Conservation (phyloP, 2,113 vertebrate species). For the Carassius auratus region DNA sequence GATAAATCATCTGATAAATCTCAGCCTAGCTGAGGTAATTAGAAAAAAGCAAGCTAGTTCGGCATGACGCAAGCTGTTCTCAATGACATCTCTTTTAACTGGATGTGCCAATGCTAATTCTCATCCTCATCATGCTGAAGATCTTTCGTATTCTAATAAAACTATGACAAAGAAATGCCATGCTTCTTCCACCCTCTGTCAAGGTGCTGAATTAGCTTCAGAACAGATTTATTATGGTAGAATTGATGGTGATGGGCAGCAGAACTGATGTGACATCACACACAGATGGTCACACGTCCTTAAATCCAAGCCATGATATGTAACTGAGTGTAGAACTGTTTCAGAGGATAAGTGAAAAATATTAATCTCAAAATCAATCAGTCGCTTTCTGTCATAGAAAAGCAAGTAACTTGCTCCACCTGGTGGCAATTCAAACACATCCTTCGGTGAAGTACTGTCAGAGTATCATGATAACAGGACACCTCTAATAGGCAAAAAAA, state of each 20-base stretch:
- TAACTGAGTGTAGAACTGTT: not conserved
- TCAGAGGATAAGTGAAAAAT: not conserved
- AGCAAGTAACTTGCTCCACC: conserved; percentile 35
- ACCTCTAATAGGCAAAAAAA: too few species aligned
- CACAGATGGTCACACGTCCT: not conserved
- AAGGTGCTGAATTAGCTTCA: not conserved
- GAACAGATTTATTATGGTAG: not conserved
- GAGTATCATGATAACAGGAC: conserved; percentile 1
- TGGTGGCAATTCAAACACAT: conserved; percentile 18
- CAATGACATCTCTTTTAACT: not conserved
- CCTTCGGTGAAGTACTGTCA: too few species aligned
- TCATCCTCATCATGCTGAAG: not conserved
- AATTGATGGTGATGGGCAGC: not conserved
- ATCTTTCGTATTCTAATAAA: not conserved
- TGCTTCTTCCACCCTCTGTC: not conserved
- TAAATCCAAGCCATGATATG: not conserved
- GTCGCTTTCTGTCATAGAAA: not conserved
- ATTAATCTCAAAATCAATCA: not conserved
- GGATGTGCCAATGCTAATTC: not conserved
- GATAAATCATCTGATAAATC: not conserved
- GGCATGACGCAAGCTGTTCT: not conserved
- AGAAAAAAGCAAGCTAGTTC: not conserved
- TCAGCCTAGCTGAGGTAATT: not conserved
- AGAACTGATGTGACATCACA: not conserved
- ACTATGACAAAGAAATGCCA: not conserved